These are phyloP conservation scores for Proales similis DNA, from an alignment of 1,140 invertebrate species.

Conservation along the genomic window DNA sequence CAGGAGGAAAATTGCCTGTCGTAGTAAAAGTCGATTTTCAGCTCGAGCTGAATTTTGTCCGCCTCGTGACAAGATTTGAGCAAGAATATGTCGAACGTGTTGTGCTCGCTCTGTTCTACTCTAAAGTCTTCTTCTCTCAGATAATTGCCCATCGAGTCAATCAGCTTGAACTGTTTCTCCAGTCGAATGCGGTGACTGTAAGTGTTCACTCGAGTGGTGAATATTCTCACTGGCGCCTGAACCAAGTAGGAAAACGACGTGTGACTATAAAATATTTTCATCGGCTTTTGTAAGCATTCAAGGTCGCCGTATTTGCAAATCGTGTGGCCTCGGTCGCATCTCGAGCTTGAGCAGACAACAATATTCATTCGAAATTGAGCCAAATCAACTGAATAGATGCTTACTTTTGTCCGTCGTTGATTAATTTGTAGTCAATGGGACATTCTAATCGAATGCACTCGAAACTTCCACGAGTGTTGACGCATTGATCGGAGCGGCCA, in stretches of 20 bases:
- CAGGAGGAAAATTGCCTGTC: slow-evolving; percentile 35
- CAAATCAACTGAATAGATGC: slow-evolving; percentile 41
- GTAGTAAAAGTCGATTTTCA: slow-evolving; percentile 40
- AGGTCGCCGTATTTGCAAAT: slow-evolving; percentile 64
- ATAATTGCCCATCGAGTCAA: slow-evolving; percentile 35
- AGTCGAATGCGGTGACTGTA: slow-evolving; percentile 61
- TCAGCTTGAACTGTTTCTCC: slow-evolving; percentile 67
- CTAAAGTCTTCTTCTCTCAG: slow-evolving; percentile 23
- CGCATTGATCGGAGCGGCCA: slow-evolving; percentile 67
- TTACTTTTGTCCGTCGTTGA: slow-evolving; percentile 68
- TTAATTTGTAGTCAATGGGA: slow-evolving; percentile 69
- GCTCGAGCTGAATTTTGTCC: slow-evolving; percentile 61
- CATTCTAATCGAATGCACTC: slow-evolving; percentile 78
- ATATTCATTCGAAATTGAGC: slow-evolving; percentile 10
- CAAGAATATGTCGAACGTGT: slow-evolving; percentile 56
- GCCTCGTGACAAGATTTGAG: slow-evolving; percentile 59
- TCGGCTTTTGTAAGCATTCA: slow-evolving; percentile 66
- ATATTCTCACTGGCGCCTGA: slow-evolving; percentile 67
- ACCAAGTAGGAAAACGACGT: slow-evolving; percentile 78
- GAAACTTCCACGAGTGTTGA: slow-evolving; percentile 78
- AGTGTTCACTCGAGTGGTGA: slow-evolving; percentile 68
- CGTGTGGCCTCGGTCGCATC: slow-evolving; percentile 64
- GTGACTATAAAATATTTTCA: slow-evolving; percentile 79
- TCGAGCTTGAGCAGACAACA: slow-evolving; percentile 60
- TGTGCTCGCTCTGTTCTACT: slow-evolving; percentile 33